phyloP scores from a whole-genome alignment of 1,140 invertebrate genomes.

The Drosophila mojavensis region DNA sequence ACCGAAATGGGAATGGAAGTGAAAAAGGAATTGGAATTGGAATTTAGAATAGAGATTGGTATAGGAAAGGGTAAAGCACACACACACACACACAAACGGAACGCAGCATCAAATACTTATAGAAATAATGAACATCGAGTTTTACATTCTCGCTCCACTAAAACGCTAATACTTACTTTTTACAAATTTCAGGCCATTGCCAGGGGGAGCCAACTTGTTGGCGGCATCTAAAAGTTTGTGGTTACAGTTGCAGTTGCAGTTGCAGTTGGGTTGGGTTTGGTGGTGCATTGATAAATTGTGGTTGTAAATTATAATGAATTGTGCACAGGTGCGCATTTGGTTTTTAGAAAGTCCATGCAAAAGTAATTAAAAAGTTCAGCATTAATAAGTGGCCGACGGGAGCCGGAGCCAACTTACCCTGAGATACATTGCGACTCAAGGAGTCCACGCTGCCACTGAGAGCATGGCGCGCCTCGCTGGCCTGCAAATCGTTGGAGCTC shows the following conservation, averaged over 20 bases:
- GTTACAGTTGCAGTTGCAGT: conserved; percentile 5
- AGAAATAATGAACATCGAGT: too few species aligned
- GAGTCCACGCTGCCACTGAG: conserved; percentile 81
- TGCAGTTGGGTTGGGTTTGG: conserved; percentile 18
- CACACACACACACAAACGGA: neutral
- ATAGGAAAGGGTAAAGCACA: neutral
- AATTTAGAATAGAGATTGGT: neutral
- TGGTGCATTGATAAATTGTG: conserved; percentile 57
- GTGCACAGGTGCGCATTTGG: conserved; percentile 44
- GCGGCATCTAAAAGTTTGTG: conserved; percentile 60
- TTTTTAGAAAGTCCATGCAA: conserved; percentile 33
- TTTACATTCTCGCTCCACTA: neutral
- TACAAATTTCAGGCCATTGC: conserved; percentile 65
- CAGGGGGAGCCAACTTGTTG: conserved; percentile 46
- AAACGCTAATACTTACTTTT: conserved; percentile 71
- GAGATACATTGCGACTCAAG: conserved; percentile 79
- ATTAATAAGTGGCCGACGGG: conserved; percentile 11
- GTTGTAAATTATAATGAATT: conserved; percentile 16
- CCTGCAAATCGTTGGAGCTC: conserved; percentile 76
- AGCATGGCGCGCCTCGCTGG: conserved; percentile 65
- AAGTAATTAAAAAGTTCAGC: conserved; percentile 27
- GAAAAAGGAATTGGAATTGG: neutral
- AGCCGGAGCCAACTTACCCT: conserved; percentile 62
- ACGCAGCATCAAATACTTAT: conserved; percentile 1
- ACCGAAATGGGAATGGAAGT: conserved; percentile 4